Base-by-base conservation (phyloP, 64 coral and sea anemone species). In the Porites australiensis region DNA sequence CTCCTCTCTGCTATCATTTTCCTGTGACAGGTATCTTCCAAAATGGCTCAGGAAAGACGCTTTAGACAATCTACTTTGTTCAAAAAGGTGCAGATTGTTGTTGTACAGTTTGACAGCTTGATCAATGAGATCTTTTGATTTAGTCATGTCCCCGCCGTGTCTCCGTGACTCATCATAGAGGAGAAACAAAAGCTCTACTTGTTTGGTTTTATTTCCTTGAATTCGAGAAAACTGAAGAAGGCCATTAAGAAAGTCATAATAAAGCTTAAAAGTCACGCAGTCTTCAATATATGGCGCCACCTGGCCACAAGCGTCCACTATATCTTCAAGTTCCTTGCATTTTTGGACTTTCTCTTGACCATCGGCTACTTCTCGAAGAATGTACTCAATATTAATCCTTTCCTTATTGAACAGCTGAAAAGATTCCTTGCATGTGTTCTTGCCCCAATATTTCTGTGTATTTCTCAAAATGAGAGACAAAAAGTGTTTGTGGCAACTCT, bases 151-250 rank as follows among this genome's bases (percentile, higher is more conserved):
- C 12, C 71, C 2, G 0, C 88, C 88, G 7, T 64, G 77, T 62
- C 83, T 91, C 50, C 77, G 58, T 23, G 76, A 50, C 82, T 83
- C 89, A 18, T 73, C 37, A 63, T 79, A 68, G 59, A 61, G 89
- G 9, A 91, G 66, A 68, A 75, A 91, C 89, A 91, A 83, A 49
- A 91, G 83, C 78, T 91, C 79, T 79, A 83, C 51, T 91, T 74
- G 44, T 37, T 50, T 5, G 49, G 79, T 37, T 8, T 54, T 21
- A 43, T 91, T 44, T 27, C 79, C 8, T 83, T 45, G 62, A 5
- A 22, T 13, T 74, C 44, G 0, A n/a, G 79, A 64, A 64, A 74
- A 58, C 9, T n/a, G 52, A 15, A 83, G 19, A 48, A 91, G 23
- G 1, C 79, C 65, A 4, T 50, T 72, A 64, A 91, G 48, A 45